Base-by-base conservation (phyloP, 2,888 invertebrate genomes). In the Orgyia antiqua region DNA sequence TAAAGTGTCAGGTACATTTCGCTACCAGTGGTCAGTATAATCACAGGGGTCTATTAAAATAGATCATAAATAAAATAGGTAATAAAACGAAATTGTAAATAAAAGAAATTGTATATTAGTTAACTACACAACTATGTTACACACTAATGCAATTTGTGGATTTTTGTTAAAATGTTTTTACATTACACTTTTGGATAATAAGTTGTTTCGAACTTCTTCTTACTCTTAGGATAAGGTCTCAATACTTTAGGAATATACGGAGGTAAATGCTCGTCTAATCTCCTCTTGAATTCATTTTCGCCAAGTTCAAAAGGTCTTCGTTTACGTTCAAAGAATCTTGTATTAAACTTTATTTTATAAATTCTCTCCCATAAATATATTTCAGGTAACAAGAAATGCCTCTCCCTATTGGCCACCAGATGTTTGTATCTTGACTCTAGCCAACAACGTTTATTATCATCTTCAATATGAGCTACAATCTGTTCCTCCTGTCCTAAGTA, bases 281-380 rank as follows among this genome's bases (percentile, higher is more conserved):
- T 88, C 42, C 93, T 88, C n/a, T 82, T 70, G 54, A 72, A 89
- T 2, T 91, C 90, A 67, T 91, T 89, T 10, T 87, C 67, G 12
- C 58, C 75, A 33, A 89, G 70, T 68, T 94, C 92, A 68, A 93
- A 95, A 55, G 91, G 92, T 27, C 93, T 87, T 30, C 89, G 80
- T 51, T 87, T 91, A 4, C 91, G 83, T 29, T 95, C 94, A 71
- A 91, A 68, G 27, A 89, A 88, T 39, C 93, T 84, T 0, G 91
- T 93, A 7, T 93, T 88, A 54, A 90, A 78, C 58, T 91, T 77
- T 10, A 93, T 89, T 68, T 94, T 92, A 66, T 94, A 96, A 42
- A 96, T 92, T 44, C 89, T 89, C 62, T 96, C 94, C 96, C 96
- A 97, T 33, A 90, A 68, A 57, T 93, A 92, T 18, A 91, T 79